Evolutionary conservation across 1,140 invertebrate genomes (phyloP).

Genomic region (Drosophila pruinosa): DNA sequence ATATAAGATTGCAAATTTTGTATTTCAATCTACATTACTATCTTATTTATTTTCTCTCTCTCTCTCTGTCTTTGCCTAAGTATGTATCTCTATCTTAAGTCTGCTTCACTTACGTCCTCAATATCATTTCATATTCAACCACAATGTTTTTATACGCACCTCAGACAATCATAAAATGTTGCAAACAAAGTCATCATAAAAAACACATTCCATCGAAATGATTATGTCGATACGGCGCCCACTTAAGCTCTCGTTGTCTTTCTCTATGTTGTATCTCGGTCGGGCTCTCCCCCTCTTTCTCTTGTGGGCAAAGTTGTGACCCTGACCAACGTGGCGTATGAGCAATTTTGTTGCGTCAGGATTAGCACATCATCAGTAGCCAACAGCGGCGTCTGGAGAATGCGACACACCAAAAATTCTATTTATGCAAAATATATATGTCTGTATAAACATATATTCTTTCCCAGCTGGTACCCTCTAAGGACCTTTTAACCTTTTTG

Average conservation of each 20-base stretch:
- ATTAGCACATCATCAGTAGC: conserved; percentile 63
- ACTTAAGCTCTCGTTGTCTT: neutral
- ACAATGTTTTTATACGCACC: neutral
- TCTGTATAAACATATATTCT: neutral
- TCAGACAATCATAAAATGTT: conserved; percentile 24
- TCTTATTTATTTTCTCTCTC: too few species aligned
- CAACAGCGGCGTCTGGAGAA: conserved; percentile 8
- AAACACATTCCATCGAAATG: conserved; percentile 30
- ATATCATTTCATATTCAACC: neutral
- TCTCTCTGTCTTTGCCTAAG: neutral
- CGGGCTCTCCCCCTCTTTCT: neutral
- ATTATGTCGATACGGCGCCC: conserved; percentile 26
- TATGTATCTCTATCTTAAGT: neutral
- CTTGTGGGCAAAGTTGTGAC: neutral
- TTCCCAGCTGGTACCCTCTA: too few species aligned
- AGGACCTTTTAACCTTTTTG: conserved; percentile 35
- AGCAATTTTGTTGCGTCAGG: conserved; percentile 33
- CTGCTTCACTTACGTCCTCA: too few species aligned
- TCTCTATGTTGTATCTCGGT: too few species aligned
- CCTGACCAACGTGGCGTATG: conserved; percentile 33
- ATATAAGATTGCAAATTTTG: too few species aligned
- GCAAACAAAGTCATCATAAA: conserved; percentile 30
- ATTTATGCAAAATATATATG: conserved; percentile 44
- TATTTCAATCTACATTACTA: too few species aligned
- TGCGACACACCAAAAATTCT: conserved; percentile 29